Conservation (phyloP, 2,113 vertebrate species). For the Cervus canadensis region DNA sequence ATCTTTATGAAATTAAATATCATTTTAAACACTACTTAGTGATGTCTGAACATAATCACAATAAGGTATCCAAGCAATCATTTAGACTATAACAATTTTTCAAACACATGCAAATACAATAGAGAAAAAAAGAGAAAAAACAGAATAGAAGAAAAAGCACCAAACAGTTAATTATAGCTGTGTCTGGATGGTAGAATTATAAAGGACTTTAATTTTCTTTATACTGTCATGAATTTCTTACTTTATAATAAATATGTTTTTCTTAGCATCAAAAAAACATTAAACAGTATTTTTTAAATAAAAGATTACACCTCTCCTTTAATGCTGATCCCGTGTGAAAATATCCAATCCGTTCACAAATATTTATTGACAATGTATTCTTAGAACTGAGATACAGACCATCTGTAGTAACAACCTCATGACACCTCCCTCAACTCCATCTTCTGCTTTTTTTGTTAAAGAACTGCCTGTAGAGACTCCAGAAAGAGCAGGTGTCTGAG, state of each 20-base stretch:
- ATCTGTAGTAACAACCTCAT: constrained; percentile 7
- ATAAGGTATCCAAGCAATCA: not conserved
- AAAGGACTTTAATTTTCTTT: not conserved
- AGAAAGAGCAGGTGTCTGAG: not conserved
- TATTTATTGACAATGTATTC: constrained; percentile 19
- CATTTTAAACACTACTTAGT: not conserved
- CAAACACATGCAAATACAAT: not conserved
- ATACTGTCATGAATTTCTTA: not conserved
- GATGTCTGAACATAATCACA: not conserved
- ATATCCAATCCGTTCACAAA: not conserved
- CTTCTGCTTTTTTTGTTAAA: constrained; percentile 13
- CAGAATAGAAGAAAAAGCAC: not conserved
- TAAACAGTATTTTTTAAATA: not conserved
- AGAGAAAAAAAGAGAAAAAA: not conserved
- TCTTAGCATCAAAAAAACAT: constrained; percentile 21
- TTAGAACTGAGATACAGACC: not conserved
- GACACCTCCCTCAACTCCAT: not conserved
- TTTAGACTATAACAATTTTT: not conserved
- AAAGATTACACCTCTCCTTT: not conserved
- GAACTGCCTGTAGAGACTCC: not conserved
- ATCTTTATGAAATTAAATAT: not conserved
- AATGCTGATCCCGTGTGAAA: not conserved
- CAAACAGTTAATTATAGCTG: not conserved
- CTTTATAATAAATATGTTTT: not conserved
- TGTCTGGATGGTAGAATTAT: not conserved